Percentiles rank a stretch among this genome's conserved stretches.
phyloP scores from a whole-genome alignment of 1,140 invertebrate species.

The Caenorhabditis remanei region DNA sequence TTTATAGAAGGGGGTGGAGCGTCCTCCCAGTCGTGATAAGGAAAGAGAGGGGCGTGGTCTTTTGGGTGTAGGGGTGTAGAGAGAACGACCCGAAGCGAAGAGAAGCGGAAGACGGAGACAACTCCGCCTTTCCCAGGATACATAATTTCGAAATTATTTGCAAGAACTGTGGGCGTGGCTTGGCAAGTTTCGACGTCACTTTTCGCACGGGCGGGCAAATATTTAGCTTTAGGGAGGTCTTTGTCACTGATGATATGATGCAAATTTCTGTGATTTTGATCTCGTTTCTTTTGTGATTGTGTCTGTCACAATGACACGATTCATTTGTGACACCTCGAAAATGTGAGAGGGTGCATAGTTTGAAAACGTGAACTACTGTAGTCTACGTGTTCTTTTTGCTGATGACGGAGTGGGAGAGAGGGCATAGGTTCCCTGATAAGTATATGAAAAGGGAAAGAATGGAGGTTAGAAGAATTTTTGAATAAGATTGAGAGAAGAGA shows the following conservation, averaged over 20 bases:
- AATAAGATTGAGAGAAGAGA: neutral
- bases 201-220: slow-evolving; percentile 25
- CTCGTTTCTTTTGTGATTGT: neutral
- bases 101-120: slow-evolving; percentile 4
- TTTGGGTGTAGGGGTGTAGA: neutral
- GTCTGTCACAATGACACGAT: neutral
- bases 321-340: no score
- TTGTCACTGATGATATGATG: slow-evolving; percentile 45
- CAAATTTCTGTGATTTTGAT: slow-evolving; percentile 50
- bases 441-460: slow-evolving; percentile 19
- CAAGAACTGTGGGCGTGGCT: neutral
- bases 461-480: neutral
- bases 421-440: neutral
- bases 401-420: neutral
- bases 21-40: neutral
- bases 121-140: neutral
- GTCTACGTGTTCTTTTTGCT: slow-evolving; percentile 43
- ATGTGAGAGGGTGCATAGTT: neutral
- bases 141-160: slow-evolving; percentile 9
- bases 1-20: slow-evolving; percentile 12
- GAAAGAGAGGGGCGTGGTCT: slow-evolving; percentile 3
- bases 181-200: slow-evolving; percentile 24
- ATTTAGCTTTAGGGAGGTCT: slow-evolving; percentile 1
- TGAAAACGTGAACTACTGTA: slow-evolving; percentile 46
- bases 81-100: neutral